Percentiles rank a stretch among this genome's conserved stretches.
phyloP scores from a whole-genome alignment of 2,888 invertebrate species.

The Epinotia bilunana region DNA sequence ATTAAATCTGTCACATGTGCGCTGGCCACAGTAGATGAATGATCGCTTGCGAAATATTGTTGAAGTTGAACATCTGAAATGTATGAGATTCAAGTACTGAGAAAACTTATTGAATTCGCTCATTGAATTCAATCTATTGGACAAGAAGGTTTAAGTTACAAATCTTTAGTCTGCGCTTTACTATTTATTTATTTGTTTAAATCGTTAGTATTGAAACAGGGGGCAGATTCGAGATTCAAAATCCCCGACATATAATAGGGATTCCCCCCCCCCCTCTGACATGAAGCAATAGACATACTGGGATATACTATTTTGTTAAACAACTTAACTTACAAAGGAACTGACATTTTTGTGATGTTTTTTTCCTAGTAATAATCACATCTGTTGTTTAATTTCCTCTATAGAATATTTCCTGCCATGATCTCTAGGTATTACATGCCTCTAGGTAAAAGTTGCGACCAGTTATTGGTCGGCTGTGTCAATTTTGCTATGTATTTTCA shows the following conservation, averaged over 20 bases:
- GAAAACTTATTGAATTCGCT: constrained; percentile 5
- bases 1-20: constrained; percentile 38
- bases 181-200: not conserved
- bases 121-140: not conserved
- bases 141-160: not conserved
- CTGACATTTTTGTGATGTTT: too few relatives aligned
- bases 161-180: not conserved
- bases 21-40: constrained; percentile 18
- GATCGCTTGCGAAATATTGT: constrained; percentile 23
- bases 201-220: too few relatives aligned
- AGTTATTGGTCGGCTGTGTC: too few relatives aligned
- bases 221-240: not conserved
- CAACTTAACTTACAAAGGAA: too few relatives aligned
- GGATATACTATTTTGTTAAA: too few relatives aligned
- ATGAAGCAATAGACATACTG: too few relatives aligned
- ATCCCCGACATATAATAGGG: not conserved
- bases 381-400: too few relatives aligned
- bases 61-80: constrained; percentile 32
- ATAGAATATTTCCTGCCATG: too few relatives aligned
- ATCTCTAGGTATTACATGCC: too few relatives aligned
- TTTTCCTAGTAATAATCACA: too few relatives aligned
- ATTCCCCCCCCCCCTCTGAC: not conserved
- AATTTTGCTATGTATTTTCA: too few relatives aligned
- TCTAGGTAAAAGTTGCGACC: too few relatives aligned
- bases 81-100: constrained; percentile 15